Base-by-base conservation (phyloP, 2,113 vertebrate genomes). In the Ictalurus punctatus region DNA sequence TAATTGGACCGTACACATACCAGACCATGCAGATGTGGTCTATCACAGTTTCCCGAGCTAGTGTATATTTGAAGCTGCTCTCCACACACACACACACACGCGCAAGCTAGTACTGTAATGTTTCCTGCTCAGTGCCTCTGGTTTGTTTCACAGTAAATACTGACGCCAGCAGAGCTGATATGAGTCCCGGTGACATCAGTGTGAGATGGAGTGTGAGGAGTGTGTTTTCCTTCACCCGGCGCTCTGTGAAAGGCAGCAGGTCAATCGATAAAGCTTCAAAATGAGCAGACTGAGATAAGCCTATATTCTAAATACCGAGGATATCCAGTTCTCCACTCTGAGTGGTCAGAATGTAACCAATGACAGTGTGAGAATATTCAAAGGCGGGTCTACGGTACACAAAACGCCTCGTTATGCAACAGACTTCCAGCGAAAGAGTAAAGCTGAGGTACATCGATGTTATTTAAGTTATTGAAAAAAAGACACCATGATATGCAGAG, bases 21-120 rank as follows among this genome's bases (percentile, higher is more conserved):
- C 80, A 88, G 80, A 88, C 34, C 67, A 3, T 88, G 37, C 69
- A 88, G 80, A 88, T 88, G 81, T 88, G 67, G 44, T 83, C 44
- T 54, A 85, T 85, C 83, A 84, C 59, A 19, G 81, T 63, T 63
- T 63, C 56, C 58, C 25, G 3, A 84, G 61, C 27, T 87, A 54
- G 61, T 87, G 63, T 71, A 71, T 67, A 83, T 80, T 44, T 59
- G 52, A 83, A 86, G 56, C 73, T 48, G 58, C 61, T 40, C 27
- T 44, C 59, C 81, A 48, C 44, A 48, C 44, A 48, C 44, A 82
- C 65, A 83, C 61, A 52, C 83, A 71, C 65, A 83, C 61, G 30
- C 83, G 34, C 59, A 54, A 13, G 23, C 63, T 16, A n/a, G 48
- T 73, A 37, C 71, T 73, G 87, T 74, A 59, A 59, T 44, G 54